Base-by-base conservation (phyloP, 2,113 vertebrate species). In the Cinclus cinclus region DNA sequence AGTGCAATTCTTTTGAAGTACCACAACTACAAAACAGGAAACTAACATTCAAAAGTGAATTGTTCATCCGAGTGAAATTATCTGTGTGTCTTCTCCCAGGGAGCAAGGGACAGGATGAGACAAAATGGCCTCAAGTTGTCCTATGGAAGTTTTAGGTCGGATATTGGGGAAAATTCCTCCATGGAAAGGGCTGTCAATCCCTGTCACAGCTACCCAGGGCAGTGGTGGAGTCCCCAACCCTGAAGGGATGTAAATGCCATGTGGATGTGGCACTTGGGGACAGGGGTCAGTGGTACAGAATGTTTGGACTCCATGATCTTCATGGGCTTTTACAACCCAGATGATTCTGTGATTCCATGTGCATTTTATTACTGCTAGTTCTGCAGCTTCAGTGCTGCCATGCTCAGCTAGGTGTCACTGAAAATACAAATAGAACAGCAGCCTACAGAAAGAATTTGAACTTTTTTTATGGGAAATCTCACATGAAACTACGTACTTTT, bases 161-260 rank as follows among this genome's bases (percentile, higher is more conserved):
- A 23, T 55, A 49, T 6, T 9, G 35, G 35, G 30, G 4, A 27
- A 62, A 62, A 47, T 28, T 25, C 6, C 47, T 33, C 17, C 55
- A 16, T 4, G 8, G n/a, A 22, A 83, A 55, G 55, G n/a, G 14
- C 1, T 89, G 46, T 21, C 23, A 23, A 67, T 12, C 18, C 33
- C 46, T 46, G 44, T 6, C n/a, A 47, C 2, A 89, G 39, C 16
- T 41, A 23, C 25, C 14, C 55, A 35, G 11, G 47, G 9, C 46
- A 55, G 30, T 10, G 53, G 2, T 47, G 25, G 16, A 4, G 0
- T n/a, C 17, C 5, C 21, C 18, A 19, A 3, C 3, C 19, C 71
- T 17, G 31, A 7, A 35, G 2, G 15, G 25, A 3, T 49, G 68
- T 62, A 7, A 33, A 49, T 49, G 25, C 35, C 8, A 37, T 35